Percentiles rank a stretch among this genome's conserved stretches.
Evolutionary conservation across 2,888 invertebrate species (phyloP).

Genomic region (Frankliniella intonsa): DNA sequence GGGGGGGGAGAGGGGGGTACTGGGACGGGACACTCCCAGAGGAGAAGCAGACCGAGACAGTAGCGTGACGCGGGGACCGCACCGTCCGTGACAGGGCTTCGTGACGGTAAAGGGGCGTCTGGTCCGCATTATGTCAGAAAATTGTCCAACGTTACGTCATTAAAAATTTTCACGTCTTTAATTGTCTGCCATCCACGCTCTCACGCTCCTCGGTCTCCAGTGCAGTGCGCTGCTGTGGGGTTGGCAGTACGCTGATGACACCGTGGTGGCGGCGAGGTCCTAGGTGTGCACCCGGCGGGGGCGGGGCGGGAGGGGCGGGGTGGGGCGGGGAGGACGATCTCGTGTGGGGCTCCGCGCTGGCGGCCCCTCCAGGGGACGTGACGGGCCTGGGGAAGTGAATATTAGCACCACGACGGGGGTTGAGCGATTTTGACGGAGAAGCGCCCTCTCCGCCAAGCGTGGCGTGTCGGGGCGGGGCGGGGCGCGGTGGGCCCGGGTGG

Average conservation of each 20-base stretch:
- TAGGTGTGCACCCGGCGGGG: not conserved
- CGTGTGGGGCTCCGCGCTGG: not conserved
- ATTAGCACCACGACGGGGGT: slow-evolving; percentile 5
- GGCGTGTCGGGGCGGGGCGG: not conserved
- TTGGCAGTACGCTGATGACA: not conserved
- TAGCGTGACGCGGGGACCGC: no score
- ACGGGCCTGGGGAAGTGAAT: slow-evolving; percentile 10
- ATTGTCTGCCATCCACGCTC: no score
- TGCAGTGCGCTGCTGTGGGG: no score
- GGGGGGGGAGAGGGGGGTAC: not conserved
- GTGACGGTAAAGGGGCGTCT: no score
- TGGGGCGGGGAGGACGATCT: not conserved
- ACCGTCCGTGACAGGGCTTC: no score
- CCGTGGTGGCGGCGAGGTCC: not conserved
- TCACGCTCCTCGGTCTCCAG: no score
- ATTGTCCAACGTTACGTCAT: no score
- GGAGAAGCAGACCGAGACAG: no score
- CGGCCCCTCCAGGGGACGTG: not conserved
- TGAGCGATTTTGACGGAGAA: not conserved
- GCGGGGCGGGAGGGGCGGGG: not conserved
- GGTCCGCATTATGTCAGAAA: no score
- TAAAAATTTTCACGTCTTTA: no score
- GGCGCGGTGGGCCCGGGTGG: no score
- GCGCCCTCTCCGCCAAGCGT: not conserved
- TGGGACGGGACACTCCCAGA: not conserved